phyloP scores from a whole-genome alignment of 2,797 vertebrate species.

The Sebastiscus albofasciatus region DNA sequence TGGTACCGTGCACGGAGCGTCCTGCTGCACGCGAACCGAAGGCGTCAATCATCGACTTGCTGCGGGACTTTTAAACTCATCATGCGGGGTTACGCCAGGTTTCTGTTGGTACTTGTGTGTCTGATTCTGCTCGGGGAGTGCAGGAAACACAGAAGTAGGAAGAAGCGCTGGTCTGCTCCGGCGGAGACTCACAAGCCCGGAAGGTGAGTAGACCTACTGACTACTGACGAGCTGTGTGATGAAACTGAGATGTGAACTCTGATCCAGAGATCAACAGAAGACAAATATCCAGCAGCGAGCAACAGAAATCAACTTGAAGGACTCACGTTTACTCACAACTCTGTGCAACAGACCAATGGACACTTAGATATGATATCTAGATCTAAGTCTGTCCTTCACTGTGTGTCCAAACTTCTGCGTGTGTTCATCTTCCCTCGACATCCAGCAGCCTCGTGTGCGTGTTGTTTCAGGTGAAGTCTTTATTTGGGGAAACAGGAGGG shows the following conservation, averaged over 20 bases:
- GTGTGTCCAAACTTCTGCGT: neutral
- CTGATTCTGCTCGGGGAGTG: slow-evolving; percentile 83
- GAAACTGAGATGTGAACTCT: neutral
- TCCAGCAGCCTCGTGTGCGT: neutral
- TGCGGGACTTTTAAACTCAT: slow-evolving; percentile 52
- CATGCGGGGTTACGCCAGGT: slow-evolving; percentile 84
- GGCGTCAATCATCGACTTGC: slow-evolving; percentile 61
- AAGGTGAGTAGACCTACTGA: slow-evolving; percentile 79
- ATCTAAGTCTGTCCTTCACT: neutral
- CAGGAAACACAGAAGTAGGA: slow-evolving; percentile 84
- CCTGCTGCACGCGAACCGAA: slow-evolving; percentile 38
- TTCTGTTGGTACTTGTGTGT: slow-evolving; percentile 83
- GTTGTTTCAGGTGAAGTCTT: neutral
- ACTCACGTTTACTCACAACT: neutral
- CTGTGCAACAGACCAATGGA: neutral
- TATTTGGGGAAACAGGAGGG: neutral
- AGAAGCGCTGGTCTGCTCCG: slow-evolving; percentile 85
- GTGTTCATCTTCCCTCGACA: too few species aligned
- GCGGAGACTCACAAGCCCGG: slow-evolving; percentile 81
- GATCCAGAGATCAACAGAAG: neutral
- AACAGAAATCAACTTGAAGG: neutral
- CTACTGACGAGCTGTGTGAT: neutral
- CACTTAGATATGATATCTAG: neutral
- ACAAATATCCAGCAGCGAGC: too few species aligned
- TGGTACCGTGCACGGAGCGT: slow-evolving; percentile 71